phyloP scores from a whole-genome alignment of 2,888 invertebrate species.

The Ptychoptera albimana region DNA sequence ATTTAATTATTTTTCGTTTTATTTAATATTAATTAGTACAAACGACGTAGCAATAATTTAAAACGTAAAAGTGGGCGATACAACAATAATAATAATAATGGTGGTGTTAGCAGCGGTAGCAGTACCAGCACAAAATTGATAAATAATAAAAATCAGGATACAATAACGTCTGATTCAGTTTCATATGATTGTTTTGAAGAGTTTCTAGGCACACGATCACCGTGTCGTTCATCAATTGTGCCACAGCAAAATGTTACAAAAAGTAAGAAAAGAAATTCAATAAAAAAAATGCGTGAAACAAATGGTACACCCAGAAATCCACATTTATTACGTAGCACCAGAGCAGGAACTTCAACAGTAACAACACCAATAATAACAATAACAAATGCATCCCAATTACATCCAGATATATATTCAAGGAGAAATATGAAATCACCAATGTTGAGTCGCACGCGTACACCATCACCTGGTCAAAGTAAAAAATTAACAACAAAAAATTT shows the following conservation, averaged over 20 bases:
- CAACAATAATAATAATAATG: too few species aligned
- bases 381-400: too few species aligned
- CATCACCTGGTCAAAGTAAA: slow-evolving; percentile 12
- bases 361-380: slow-evolving; percentile 9
- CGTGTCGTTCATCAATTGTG: slow-evolving; percentile 6
- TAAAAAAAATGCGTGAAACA: background rate
- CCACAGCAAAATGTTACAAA: background rate
- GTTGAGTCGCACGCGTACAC: slow-evolving; percentile 11
- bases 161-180: background rate
- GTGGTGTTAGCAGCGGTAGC: too few species aligned
- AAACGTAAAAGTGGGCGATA: background rate
- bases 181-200: slow-evolving; percentile 2
- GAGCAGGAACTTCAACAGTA: background rate
- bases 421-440: slow-evolving; percentile 12
- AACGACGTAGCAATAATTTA: background rate
- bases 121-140: too few species aligned
- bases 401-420: slow-evolving; percentile 7
- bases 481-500: slow-evolving; percentile 22
- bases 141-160: too few species aligned
- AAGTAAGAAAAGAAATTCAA: background rate
- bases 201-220: background rate
- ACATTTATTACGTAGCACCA: slow-evolving; percentile 7
- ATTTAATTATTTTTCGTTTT: background rate
- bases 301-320: background rate
- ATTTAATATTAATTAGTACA: background rate